phyloP scores from a whole-genome alignment of 2,888 invertebrate species.

The Notodonta dromedarius region DNA sequence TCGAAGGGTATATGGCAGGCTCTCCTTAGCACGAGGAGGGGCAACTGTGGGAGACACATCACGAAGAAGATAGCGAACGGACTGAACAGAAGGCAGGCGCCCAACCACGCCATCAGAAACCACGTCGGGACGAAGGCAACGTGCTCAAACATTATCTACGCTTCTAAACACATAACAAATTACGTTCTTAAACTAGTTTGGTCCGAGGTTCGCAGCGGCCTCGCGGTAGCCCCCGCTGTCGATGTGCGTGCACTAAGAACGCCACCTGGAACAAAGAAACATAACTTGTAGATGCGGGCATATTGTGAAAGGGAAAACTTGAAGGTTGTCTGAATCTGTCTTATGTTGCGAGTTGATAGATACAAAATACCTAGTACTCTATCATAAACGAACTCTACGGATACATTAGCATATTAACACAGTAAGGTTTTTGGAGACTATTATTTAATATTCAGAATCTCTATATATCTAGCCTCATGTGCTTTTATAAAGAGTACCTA shows the following conservation, averaged over 20 bases:
- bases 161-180: conserved; percentile 60
- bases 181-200: conserved; percentile 41
- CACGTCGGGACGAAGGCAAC: conserved; percentile 79
- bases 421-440: too few species aligned
- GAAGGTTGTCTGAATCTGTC: background rate
- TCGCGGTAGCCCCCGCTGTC: conserved; percentile 47
- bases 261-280: conserved; percentile 74
- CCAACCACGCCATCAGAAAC: conserved; percentile 86
- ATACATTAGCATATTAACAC: too few species aligned
- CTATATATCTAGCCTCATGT: too few species aligned
- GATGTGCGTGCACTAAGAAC: conserved; percentile 64
- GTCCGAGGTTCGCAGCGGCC: conserved; percentile 36
- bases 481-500: too few species aligned
- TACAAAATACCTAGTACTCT: background rate
- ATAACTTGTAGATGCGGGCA: background rate
- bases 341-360: background rate
- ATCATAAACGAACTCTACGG: too few species aligned
- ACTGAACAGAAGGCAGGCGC: conserved; percentile 86
- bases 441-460: too few species aligned
- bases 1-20: conserved; percentile 88
- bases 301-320: background rate
- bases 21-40: conserved; percentile 86
- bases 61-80: conserved; percentile 87
- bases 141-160: conserved; percentile 71
- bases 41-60: conserved; percentile 88